Percentiles rank a stretch among this genome's conserved stretches.
Conservation (phyloP, 1,140 invertebrate species). For the Cyphomyrmex costatus region DNA sequence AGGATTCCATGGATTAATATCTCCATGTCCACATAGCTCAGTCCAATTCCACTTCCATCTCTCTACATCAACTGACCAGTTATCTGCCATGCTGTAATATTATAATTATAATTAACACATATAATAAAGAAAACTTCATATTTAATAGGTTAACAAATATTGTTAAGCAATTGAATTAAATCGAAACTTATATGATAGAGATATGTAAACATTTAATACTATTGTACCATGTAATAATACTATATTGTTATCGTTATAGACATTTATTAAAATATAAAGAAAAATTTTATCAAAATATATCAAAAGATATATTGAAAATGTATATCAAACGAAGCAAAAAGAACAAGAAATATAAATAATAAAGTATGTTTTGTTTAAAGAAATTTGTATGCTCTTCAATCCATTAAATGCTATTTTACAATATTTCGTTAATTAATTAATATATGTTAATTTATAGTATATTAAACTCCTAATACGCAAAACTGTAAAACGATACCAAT, state of each 20-base stretch:
- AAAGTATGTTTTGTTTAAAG: neutral
- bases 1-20: conserved; percentile 89
- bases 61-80: conserved; percentile 45
- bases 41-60: conserved; percentile 90
- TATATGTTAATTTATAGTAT: neutral
- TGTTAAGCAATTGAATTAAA: neutral
- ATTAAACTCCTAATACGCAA: neutral
- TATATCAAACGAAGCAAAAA: conserved; percentile 3
- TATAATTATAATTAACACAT: conserved; percentile 15
- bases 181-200: neutral
- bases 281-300: conserved; percentile 14
- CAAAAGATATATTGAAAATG: neutral
- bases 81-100: conserved; percentile 67
- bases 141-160: conserved; percentile 57
- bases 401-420: neutral
- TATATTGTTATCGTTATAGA: neutral
- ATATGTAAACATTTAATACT: neutral
- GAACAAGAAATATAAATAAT: neutral
- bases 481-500: conserved; percentile 31
- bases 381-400: neutral
- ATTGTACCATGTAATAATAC: no score
- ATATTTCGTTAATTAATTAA: neutral
- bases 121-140: neutral
- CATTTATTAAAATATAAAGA: neutral
- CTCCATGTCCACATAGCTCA: conserved; percentile 90